Evolutionary conservation across 2,113 vertebrate genomes (phyloP).

Genomic region (Neofelis nebulosa): DNA sequence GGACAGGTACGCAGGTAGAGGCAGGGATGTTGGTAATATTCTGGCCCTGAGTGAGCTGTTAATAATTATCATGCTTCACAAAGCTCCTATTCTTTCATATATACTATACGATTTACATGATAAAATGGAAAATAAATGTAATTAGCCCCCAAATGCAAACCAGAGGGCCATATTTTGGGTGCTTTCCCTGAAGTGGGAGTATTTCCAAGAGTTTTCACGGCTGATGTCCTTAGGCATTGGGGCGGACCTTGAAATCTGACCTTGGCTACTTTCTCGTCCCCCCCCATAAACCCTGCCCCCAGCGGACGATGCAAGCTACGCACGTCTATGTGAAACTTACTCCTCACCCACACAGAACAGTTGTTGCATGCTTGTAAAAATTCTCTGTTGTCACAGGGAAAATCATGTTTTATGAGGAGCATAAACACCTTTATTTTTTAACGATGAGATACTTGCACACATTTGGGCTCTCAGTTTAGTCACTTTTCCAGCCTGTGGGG

Average conservation of each 20-base stretch:
- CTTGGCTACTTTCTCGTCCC: background rate
- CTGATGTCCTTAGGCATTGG: background rate
- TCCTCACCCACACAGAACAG: conserved; percentile 4
- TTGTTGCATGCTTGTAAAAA: background rate
- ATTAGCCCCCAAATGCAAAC: background rate
- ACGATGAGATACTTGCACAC: background rate
- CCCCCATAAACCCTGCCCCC: background rate
- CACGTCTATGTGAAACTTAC: background rate
- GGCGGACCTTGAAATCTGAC: background rate
- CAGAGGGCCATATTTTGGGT: background rate
- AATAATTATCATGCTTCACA: background rate
- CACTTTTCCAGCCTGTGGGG: background rate
- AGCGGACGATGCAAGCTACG: background rate
- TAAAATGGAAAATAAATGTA: background rate
- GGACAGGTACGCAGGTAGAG: background rate
- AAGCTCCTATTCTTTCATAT: background rate
- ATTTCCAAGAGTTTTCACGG: background rate
- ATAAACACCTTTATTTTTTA: conserved; percentile 24
- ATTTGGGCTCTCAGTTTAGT: conserved; percentile 24
- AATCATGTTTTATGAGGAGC: conserved; percentile 26
- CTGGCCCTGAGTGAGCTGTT: background rate
- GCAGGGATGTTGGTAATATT: background rate
- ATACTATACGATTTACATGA: background rate
- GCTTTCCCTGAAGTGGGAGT: background rate
- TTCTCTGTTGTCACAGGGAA: background rate